Conservation (phyloP, 2,113 vertebrate species). For the Pachyramphus minor region DNA sequence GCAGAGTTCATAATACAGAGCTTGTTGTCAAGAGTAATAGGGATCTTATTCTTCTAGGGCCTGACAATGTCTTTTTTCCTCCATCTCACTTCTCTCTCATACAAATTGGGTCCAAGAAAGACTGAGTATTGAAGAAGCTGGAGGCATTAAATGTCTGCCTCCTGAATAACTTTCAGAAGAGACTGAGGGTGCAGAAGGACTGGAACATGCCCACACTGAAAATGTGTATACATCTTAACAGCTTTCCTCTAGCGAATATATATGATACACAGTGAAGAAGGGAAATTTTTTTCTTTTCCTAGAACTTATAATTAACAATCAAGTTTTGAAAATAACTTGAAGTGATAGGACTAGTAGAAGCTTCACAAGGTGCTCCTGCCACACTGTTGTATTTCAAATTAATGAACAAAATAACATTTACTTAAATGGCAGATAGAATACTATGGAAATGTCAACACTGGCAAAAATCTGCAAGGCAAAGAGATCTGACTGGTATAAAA, state of each 20-base stretch:
- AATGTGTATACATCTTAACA: not conserved
- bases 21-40: not conserved
- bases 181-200: not conserved
- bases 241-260: not conserved
- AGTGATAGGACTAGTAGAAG: not conserved
- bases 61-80: not conserved
- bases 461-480: not conserved
- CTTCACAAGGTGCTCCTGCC: not conserved
- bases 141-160: not conserved
- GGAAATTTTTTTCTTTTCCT: not conserved
- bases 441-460: not conserved
- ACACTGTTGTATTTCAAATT: not conserved
- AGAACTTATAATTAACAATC: not conserved
- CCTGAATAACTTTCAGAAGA: not conserved
- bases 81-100: not conserved
- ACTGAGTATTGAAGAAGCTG: not conserved
- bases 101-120: not conserved
- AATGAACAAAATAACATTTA: not conserved
- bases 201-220: not conserved
- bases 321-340: not conserved
- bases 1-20: not conserved
- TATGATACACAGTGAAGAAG: fast-evolving
- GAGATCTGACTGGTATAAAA: not conserved
- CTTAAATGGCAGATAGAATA: not conserved
- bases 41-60: not conserved